Evolutionary conservation across 2,888 invertebrate species (phyloP).

Genomic region (Volucella bombylans): DNA sequence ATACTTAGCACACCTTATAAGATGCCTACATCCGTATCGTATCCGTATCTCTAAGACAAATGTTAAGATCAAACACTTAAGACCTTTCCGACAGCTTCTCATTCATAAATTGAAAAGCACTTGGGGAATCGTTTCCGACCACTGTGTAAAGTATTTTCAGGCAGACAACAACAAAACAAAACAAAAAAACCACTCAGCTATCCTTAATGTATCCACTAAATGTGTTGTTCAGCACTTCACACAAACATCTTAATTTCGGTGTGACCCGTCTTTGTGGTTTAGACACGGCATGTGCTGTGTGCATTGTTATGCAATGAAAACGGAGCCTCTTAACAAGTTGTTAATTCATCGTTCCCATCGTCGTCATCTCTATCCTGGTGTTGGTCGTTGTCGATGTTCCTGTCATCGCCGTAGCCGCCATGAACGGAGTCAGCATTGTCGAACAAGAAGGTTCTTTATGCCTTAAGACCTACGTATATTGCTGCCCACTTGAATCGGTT

Average conservation of each 20-base stretch:
- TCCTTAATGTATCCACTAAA: slow-evolving; percentile 15
- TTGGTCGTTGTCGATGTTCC: not conserved
- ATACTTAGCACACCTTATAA: too few species aligned
- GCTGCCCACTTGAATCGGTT: slow-evolving; percentile 47
- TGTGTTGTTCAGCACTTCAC: slow-evolving; percentile 43
- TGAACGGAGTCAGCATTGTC: slow-evolving; percentile 1
- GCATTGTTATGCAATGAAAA: slow-evolving; percentile 50
- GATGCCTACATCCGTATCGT: too few species aligned
- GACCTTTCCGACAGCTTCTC: not conserved
- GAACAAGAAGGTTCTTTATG: slow-evolving; percentile 42
- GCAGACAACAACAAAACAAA: slow-evolving; percentile 5
- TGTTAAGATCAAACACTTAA: too few species aligned
- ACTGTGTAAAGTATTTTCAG: not conserved
- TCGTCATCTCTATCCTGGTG: not conserved
- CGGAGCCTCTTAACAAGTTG: slow-evolving; percentile 36
- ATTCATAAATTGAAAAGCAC: slow-evolving; percentile 9
- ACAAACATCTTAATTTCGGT: slow-evolving; percentile 39
- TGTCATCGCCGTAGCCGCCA: not conserved
- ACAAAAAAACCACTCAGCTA: slow-evolving; percentile 10
- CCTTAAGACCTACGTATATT: slow-evolving; percentile 32
- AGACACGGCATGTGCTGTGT: not conserved
- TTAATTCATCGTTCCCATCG: slow-evolving; percentile 42
- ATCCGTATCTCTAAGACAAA: too few species aligned
- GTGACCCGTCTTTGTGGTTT: slow-evolving; percentile 10
- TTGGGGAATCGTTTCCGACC: slow-evolving; percentile 7